A percentile compares a stretch with the other conserved stretches of the same genome.
Evolutionary conservation across 2,797 vertebrate species (phyloP).

Genomic region (Chloroceryle inda): DNA sequence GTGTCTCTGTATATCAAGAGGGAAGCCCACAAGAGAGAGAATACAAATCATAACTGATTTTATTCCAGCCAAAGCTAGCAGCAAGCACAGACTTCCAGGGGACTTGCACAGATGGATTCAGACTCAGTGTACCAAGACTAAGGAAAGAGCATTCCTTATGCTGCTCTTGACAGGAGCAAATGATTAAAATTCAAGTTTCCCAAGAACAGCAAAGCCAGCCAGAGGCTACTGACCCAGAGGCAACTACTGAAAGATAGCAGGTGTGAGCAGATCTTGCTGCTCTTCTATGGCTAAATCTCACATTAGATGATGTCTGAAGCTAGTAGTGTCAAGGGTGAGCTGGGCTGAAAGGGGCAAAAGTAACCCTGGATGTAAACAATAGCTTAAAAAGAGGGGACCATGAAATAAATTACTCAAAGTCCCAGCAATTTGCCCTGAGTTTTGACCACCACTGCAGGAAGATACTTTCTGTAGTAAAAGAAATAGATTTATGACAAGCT

Average conservation of each 20-base stretch:
- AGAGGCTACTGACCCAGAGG: constrained; percentile 51
- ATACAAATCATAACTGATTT: background rate
- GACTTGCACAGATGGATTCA: background rate
- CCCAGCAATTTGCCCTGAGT: background rate
- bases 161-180: constrained; percentile 21
- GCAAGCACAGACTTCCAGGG: background rate
- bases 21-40: background rate
- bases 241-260: constrained; percentile 37
- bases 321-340: background rate
- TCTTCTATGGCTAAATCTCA: background rate
- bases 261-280: background rate
- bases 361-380: background rate
- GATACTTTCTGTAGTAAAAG: background rate
- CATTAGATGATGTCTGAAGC: background rate
- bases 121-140: background rate
- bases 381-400: background rate
- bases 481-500: background rate
- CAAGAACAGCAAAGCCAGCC: constrained; percentile 27
- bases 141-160: background rate
- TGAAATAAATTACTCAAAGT: background rate
- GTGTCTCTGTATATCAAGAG: background rate
- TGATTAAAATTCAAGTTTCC: constrained; percentile 14
- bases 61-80: background rate
- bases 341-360: background rate
- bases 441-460: background rate